Conservation (phyloP, 23 tunicate species). For the Corella eumyota region DNA sequence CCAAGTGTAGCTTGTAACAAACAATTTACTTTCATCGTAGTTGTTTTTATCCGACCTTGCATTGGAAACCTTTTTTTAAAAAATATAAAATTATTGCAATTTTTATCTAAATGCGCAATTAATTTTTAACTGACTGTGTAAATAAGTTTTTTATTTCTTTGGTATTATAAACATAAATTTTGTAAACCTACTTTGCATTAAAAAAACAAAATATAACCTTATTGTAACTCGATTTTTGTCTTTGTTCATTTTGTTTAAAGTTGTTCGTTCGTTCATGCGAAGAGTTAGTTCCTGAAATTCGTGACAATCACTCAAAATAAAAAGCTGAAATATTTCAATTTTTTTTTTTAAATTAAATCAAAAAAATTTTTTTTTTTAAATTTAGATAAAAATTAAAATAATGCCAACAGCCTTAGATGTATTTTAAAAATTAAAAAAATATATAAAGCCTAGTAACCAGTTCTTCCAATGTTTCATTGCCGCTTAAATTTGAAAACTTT, state of each 20-base stretch:
- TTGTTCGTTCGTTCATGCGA: conserved; percentile 51
- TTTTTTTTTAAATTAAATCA: background rate
- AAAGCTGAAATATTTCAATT: too few relatives aligned
- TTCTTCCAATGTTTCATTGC: conserved; percentile 30
- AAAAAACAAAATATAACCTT: conserved; percentile 20
- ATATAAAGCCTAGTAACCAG: conserved; percentile 11
- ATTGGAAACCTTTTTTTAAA: conserved; percentile 37
- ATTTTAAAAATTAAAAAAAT: background rate
- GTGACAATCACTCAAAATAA: conserved; percentile 25
- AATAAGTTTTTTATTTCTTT: background rate
- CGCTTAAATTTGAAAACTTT: conserved; percentile 23
- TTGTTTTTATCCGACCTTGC: conserved; percentile 54
- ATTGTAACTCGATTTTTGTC: conserved; percentile 60
- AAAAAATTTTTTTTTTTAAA: too few relatives aligned
- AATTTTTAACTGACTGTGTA: too few relatives aligned
- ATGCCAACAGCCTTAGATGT: background rate
- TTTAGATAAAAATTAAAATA: too few relatives aligned
- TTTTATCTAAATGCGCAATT: background rate
- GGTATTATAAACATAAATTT: background rate
- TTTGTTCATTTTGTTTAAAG: conserved; percentile 68
- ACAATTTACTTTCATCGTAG: conserved; percentile 82
- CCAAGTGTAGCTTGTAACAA: conserved; percentile 71
- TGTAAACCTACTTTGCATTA: background rate
- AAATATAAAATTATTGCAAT: background rate
- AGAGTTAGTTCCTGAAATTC: conserved; percentile 70